Evolutionary conservation across 1,140 invertebrate species (phyloP), one percentile per base, ranked within the genome.

Genomic region (Caligus rogercresseyi): DNA sequence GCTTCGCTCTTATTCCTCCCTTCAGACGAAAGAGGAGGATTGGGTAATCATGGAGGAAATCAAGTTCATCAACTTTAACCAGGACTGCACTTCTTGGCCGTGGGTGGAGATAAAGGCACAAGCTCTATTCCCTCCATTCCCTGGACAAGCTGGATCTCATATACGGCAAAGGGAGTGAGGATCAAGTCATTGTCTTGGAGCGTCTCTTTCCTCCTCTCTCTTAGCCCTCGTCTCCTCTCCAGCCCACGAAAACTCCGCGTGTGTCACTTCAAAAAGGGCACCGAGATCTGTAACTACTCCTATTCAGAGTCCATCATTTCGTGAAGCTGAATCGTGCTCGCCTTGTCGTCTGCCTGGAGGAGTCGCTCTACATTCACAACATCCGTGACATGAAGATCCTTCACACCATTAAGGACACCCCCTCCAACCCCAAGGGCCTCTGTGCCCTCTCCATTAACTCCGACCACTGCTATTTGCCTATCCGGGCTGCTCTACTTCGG

Each of bases 311-410:
- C 93, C 52, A 98, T 98, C 71, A 77, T 98, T 66, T 87, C 88
- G 92, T 98, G 25, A 91, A 92, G 75, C 79, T 98, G 60, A 99
- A 98, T 76, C 80, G 60, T 53, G 60, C 60, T 53, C 80, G 95
- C 70, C 77, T 98, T 71, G 85, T 99, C 62, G 95, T 98, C 66
- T 98, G 94, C 75, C 75, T 98, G 67, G 93, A 98, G 75, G 94
- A 98, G 73, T 91, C 87, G 61, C 78, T 98, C 61, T 95, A 96
- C 73, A 96, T 99, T 71, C 95, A 99, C 78, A 97, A 97, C 76
- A 96, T 98, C 67, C 81, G 87, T 54, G 94, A 98, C 73, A 98
- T 98, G 94, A 95, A 93, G 76, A 87, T 98, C 24, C 78, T 98
- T 66, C 95, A 98, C 73, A 97, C 91, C 59, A 98, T 99, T 71